A percentile compares a stretch with the other conserved stretches of the same genome.
phyloP scores from a whole-genome alignment of 2,113 vertebrate genomes.

The Strix aluco region DNA sequence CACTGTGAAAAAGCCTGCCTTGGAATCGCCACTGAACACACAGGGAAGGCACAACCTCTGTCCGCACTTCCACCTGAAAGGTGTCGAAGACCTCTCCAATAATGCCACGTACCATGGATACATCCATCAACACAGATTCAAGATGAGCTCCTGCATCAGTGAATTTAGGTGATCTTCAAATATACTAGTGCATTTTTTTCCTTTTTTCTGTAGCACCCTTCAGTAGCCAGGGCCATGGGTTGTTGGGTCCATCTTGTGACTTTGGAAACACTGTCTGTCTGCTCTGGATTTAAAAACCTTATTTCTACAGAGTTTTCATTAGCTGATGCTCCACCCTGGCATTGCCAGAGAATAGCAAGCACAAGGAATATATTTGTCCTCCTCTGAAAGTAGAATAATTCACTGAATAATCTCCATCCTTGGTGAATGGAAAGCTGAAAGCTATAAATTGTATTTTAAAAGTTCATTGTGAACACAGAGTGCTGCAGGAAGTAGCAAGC shows the following conservation, averaged over 20 bases:
- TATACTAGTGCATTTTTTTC: neutral
- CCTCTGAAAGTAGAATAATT: neutral
- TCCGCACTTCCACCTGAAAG: neutral
- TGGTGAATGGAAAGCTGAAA: neutral
- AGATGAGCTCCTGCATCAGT: neutral
- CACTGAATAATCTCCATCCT: neutral
- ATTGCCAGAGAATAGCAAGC: neutral
- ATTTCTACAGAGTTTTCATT: neutral
- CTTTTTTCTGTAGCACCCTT: neutral
- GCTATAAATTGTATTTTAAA: neutral
- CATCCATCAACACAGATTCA: neutral
- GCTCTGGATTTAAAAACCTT: neutral
- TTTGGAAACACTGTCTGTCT: neutral
- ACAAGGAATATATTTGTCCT: neutral
- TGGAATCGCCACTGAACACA: neutral
- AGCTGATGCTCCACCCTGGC: neutral
- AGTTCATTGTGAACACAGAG: neutral
- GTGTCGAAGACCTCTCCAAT: neutral
- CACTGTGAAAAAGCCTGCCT: neutral
- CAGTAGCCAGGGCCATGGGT: neutral
- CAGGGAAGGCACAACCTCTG: neutral
- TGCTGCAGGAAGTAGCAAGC: slow-evolving; percentile 26
- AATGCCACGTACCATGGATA: neutral
- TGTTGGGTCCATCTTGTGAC: neutral
- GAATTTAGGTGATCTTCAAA: neutral